phyloP scores from a whole-genome alignment of 2,888 invertebrate species.

The Lottia scabra region DNA sequence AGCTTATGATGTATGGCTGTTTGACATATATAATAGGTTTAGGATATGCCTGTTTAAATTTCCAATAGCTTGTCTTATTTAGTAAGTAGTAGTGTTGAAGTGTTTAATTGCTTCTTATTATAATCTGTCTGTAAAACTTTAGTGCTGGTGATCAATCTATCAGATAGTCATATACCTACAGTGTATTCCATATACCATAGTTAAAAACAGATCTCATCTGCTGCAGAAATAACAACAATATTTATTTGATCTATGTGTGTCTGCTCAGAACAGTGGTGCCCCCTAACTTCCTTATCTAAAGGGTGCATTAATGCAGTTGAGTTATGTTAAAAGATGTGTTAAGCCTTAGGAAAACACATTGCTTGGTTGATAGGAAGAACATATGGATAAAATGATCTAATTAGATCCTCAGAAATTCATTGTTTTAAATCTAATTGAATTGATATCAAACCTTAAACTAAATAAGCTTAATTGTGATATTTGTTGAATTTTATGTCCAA shows the following conservation, averaged over 20 bases:
- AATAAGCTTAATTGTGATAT: too few relatives aligned
- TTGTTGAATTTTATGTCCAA: too few relatives aligned
- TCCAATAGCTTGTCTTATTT: not conserved
- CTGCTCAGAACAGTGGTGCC: too few relatives aligned
- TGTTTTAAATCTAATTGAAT: not conserved
- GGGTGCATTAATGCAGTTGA: too few relatives aligned
- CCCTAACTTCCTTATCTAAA: too few relatives aligned
- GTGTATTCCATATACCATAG: too few relatives aligned
- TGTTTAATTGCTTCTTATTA: not conserved
- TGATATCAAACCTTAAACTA: too few relatives aligned
- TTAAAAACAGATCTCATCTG: too few relatives aligned
- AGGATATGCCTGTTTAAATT: conserved; percentile 1
- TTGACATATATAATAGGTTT: not conserved
- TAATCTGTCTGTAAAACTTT: not conserved
- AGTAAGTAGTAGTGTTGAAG: not conserved
- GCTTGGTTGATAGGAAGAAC: not conserved
- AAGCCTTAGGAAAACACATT: not conserved
- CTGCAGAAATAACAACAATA: too few relatives aligned
- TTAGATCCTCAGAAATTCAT: not conserved
- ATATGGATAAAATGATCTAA: not conserved
- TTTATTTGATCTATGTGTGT: too few relatives aligned
- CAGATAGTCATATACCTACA: not conserved
- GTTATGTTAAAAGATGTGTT: too few relatives aligned
- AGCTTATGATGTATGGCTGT: not conserved
- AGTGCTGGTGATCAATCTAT: not conserved